phyloP scores from a whole-genome alignment of 1,140 invertebrate species.

The Drosophila orosa region DNA sequence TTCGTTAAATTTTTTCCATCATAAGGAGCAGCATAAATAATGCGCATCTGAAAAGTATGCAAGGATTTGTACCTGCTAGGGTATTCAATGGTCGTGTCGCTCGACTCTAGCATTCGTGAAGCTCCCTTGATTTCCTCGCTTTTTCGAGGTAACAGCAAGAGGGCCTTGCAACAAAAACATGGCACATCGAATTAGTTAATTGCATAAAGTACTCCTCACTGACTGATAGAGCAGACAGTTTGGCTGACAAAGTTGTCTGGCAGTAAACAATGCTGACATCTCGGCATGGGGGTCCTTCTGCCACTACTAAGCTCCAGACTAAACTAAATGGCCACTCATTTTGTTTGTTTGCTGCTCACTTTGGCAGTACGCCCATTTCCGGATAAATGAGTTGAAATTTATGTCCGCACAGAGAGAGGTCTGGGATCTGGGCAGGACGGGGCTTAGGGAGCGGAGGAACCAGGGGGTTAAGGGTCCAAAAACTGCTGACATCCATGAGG shows the following conservation, averaged over 20 bases:
- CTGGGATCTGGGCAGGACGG: not conserved
- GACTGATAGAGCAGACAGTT: conserved; percentile 50
- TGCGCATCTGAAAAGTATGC: not conserved
- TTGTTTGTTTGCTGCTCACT: conserved; percentile 65
- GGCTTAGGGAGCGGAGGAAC: not conserved
- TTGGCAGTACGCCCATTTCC: conserved; percentile 62
- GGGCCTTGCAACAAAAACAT: conserved; percentile 41
- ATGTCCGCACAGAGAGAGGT: conserved; percentile 32
- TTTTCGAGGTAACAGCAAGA: not conserved
- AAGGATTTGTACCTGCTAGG: not conserved
- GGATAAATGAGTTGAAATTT: conserved; percentile 70
- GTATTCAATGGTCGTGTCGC: not conserved
- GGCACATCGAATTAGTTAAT: conserved; percentile 74
- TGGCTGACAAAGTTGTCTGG: conserved; percentile 63
- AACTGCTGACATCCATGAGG: conserved; percentile 57
- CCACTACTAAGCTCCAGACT: conserved; percentile 48
- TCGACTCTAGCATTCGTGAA: not conserved
- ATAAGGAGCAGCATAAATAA: not conserved
- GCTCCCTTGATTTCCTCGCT: conserved; percentile 3
- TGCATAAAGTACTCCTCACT: conserved; percentile 59
- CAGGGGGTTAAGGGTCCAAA: conserved; percentile 13
- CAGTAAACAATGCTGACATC: conserved; percentile 60
- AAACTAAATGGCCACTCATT: conserved; percentile 67
- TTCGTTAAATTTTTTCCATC: too few species aligned
- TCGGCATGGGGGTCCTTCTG: conserved; percentile 4